Evolutionary conservation across 2,113 vertebrate species (phyloP).

Genomic region (Shinisaurus crocodilurus): DNA sequence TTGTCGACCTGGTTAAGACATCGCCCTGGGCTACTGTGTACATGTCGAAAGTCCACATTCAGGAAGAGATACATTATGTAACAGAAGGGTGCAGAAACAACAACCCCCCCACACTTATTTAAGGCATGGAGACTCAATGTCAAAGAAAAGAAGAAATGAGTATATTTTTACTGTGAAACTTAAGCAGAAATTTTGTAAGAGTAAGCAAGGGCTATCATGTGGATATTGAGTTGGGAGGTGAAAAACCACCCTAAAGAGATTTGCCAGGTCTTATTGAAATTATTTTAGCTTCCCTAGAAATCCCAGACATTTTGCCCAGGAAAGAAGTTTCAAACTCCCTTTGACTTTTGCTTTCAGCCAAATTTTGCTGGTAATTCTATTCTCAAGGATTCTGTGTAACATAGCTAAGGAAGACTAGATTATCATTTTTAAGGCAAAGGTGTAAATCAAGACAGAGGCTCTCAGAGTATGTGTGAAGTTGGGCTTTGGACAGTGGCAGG

Average conservation of each 20-base stretch:
- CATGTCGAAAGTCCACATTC: slow-evolving; percentile 11
- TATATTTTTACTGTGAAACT: too few species aligned
- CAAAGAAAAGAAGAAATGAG: not conserved
- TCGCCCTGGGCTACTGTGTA: not conserved
- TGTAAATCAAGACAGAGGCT: not conserved
- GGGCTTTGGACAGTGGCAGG: too few species aligned
- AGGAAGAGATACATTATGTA: not conserved
- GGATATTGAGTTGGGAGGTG: not conserved
- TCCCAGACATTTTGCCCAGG: not conserved
- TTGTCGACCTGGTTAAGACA: slow-evolving; percentile 15
- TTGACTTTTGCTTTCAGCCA: not conserved
- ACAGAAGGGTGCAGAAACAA: not conserved
- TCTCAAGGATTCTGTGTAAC: not conserved
- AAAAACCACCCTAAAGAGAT: not conserved
- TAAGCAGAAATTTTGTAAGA: not conserved
- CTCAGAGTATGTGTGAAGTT: not conserved
- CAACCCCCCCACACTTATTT: not conserved
- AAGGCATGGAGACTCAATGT: not conserved
- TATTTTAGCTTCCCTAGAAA: not conserved
- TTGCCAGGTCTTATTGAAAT: not conserved
- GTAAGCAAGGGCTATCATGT: not conserved
- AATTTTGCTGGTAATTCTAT: not conserved
- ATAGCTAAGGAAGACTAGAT: not conserved
- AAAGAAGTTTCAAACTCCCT: not conserved
- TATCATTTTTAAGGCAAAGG: not conserved